phyloP scores from a whole-genome alignment of 1,140 invertebrate species.

The Bombus waltoni region DNA sequence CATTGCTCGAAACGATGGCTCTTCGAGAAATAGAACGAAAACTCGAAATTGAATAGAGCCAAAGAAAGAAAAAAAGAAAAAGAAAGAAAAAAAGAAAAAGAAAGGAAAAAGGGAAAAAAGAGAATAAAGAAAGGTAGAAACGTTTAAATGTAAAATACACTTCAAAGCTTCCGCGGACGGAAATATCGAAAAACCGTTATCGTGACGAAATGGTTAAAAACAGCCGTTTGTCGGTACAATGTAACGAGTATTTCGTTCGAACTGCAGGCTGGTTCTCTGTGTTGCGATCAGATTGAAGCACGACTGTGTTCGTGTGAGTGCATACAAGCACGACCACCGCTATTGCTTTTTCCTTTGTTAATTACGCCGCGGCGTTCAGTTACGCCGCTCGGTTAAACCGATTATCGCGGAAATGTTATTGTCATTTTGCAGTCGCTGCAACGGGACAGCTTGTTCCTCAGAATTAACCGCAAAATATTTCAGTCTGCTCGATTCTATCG shows the following conservation, averaged over 20 bases:
- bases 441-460: constrained; percentile 24
- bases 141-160: constrained; percentile 45
- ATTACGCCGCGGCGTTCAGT: constrained; percentile 45
- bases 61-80: background rate
- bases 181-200: constrained; percentile 53
- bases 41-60: constrained; percentile 17
- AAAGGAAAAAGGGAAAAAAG: background rate
- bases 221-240: constrained; percentile 50
- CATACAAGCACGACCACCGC: constrained; percentile 43
- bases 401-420: constrained; percentile 51
- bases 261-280: constrained; percentile 24
- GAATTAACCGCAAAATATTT: constrained; percentile 39
- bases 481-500: background rate
- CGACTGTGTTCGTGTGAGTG: constrained; percentile 34
- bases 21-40: background rate
- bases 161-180: constrained; percentile 26
- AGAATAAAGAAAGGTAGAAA: background rate
- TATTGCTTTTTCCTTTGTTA: constrained; percentile 57
- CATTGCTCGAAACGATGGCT: background rate
- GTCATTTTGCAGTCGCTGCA: constrained; percentile 34
- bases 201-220: constrained; percentile 53
- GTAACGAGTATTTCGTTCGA: constrained; percentile 50
- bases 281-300: constrained; percentile 52
- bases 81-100: background rate
- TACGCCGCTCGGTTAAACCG: constrained; percentile 48